Evolutionary conservation across 92 coral and sea anemone species (phyloP).

Genomic region (Paramuricea clavata): DNA sequence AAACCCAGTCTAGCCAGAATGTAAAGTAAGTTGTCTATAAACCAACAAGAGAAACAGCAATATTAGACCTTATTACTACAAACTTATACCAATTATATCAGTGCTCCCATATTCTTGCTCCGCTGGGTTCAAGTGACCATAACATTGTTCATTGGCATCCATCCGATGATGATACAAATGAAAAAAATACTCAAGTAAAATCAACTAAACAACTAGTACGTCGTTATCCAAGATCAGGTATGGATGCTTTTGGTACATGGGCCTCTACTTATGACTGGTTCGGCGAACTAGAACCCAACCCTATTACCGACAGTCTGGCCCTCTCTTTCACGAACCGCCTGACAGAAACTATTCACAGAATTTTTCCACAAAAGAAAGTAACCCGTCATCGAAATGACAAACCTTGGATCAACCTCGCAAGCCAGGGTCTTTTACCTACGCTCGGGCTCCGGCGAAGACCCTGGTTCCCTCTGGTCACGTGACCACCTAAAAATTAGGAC

Average conservation of each 20-base stretch:
- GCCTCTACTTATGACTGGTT: constrained; percentile 51
- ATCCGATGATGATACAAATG: not conserved
- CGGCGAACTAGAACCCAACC: constrained; percentile 38
- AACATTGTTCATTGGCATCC: constrained; percentile 42
- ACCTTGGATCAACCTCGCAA: no score
- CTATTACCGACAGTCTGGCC: no score
- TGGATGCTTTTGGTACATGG: constrained; percentile 64
- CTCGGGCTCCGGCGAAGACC: no score
- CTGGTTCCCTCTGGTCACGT: no score
- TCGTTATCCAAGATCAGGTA: no score
- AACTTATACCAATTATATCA: constrained; percentile 37
- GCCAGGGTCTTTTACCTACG: no score
- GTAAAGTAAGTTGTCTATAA: constrained; percentile 59
- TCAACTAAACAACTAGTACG: constrained; percentile 41
- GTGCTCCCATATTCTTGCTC: constrained; percentile 50
- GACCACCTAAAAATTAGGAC: no score
- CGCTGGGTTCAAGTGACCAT: constrained; percentile 59
- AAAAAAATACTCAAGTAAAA: not conserved
- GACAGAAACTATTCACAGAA: no score
- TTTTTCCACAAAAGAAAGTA: no score
- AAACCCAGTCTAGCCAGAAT: constrained; percentile 32
- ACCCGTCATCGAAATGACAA: no score
- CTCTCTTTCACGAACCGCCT: no score
- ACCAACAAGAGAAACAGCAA: constrained; percentile 58
- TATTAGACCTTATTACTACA: constrained; percentile 57